These are phyloP conservation scores for Amphimedon queenslandica DNA, from an alignment of 37 sponge, comb jelly and placozoan species.

Conservation along the genomic window DNA sequence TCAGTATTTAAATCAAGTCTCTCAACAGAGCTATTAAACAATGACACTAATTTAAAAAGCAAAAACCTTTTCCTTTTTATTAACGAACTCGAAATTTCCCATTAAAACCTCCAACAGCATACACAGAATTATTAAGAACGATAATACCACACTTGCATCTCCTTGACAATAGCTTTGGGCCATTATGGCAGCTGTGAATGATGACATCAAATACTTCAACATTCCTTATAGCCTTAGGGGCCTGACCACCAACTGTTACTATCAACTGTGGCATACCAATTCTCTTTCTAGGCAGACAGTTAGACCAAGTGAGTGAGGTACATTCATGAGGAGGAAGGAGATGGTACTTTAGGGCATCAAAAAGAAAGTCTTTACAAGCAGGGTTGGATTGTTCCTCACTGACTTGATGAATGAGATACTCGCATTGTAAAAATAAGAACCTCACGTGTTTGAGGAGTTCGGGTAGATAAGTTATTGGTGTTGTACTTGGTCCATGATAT, in stretches of 20 bases:
- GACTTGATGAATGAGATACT: constrained; percentile 19
- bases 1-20: constrained; percentile 11
- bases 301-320: not conserved
- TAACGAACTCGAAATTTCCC: constrained; percentile 64
- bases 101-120: constrained; percentile 45
- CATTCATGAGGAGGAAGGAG: not conserved
- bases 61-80: no score
- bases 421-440: no score
- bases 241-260: constrained; percentile 85
- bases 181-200: constrained; percentile 24
- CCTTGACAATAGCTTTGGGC: constrained; percentile 38
- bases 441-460: no score
- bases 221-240: constrained; percentile 79
- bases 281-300: constrained; percentile 46
- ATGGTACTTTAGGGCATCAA: constrained; percentile 33
- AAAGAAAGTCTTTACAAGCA: constrained; percentile 30
- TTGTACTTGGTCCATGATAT: constrained; percentile 46
- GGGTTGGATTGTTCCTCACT: constrained; percentile 8
- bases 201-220: constrained; percentile 71
- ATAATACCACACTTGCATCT: constrained; percentile 11
- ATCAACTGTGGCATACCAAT: constrained; percentile 75
- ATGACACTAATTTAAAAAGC: no score
- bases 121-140: constrained; percentile 10
- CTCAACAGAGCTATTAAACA: constrained; percentile 28
- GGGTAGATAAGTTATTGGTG: not conserved